Evolutionary conservation across 2,797 vertebrate genomes (phyloP), one percentile per base, ranked within the genome.

Genomic region (Setipinna tenuifilis): DNA sequence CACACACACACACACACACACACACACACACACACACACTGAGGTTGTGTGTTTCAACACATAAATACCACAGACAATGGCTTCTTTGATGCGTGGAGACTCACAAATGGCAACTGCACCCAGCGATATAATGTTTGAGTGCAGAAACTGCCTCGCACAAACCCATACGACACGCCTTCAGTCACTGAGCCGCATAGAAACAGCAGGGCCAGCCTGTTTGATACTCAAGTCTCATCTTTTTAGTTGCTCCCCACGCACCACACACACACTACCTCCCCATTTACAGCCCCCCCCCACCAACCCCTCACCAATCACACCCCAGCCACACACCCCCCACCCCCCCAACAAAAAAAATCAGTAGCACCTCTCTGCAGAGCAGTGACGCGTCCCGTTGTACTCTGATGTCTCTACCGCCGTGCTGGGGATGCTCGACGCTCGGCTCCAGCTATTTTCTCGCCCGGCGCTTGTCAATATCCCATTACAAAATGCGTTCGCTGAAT

Each of bases 401-500:
- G 68, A 75, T 75, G 68, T 78, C 35, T 78, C 17, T 11, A 78
- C 71, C 6, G 71, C 5, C 28, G 71, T 31, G 31, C 31, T 75
- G 14, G 31, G 35, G 17, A 17, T 68, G n/a, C 62, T 28, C 62
- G 0, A 14, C 68, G 6, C 71, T 78, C 19, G 35, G 35, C 71
- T 41, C 71, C 14, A 44, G 71, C 31, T 78, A 78, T 78, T 44
- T 78, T 78, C 71, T 44, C 31, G 21, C 71, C 28, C 17, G 50
- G 50, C 31, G 10, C 71, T 78, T 78, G 71, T 78, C 71, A 78
- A 78, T 78, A 78, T 78, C 71, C 71, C 71, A 78, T 78, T 78
- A 78, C 71, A 78, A 78, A 78, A 78, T 78, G 71, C 71, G 31
- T 78, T 78, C 71, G 19, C 71, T 44, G 71, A 78, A 78, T 78